Evolutionary conservation across 1,140 invertebrate genomes (phyloP).

Genomic region (Drosophila sturtevanti): DNA sequence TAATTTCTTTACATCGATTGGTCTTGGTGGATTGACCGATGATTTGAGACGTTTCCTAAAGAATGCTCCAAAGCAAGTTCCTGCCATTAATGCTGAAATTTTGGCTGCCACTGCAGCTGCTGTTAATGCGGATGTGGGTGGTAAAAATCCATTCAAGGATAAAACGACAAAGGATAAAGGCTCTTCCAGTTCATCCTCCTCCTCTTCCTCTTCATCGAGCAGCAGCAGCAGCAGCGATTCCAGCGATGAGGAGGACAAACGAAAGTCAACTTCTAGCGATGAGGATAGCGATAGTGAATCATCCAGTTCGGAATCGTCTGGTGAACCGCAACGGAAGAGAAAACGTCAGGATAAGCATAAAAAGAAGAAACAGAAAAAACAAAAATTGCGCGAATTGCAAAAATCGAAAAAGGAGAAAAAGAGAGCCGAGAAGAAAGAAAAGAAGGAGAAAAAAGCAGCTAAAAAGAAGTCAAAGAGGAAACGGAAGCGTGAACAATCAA

Average conservation of each 20-base stretch:
- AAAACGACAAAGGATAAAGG: background rate
- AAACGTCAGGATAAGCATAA: conserved; percentile 48
- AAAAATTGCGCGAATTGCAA: conserved; percentile 20
- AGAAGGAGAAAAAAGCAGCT: conserved; percentile 24
- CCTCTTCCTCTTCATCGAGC: conserved; percentile 28
- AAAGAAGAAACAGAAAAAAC: conserved; percentile 50
- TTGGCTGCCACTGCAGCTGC: conserved; percentile 22
- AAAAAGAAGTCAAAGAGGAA: conserved; percentile 51
- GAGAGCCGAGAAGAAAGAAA: conserved; percentile 14
- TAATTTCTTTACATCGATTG: conserved; percentile 99
- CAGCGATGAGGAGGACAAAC: conserved; percentile 32
- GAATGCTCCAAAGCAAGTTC: conserved; percentile 87
- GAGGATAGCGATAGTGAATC: conserved; percentile 52
- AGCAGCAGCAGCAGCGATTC: conserved; percentile 16
- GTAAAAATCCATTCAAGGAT: conserved; percentile 53
- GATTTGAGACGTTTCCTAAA: conserved; percentile 96
- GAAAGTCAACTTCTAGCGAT: conserved; percentile 35
- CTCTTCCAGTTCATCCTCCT: conserved; percentile 19
- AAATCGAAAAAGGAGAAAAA: conserved; percentile 44
- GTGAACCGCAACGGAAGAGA: conserved; percentile 48
- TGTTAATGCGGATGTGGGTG: background rate
- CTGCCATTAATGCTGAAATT: conserved; percentile 76
- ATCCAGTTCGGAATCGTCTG: conserved; percentile 32
- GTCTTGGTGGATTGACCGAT: conserved; percentile 97
- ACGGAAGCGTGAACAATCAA: conserved; percentile 43